Evolutionary conservation across 2,797 vertebrate genomes (phyloP).

Genomic region (Takifugu ocellatus): DNA sequence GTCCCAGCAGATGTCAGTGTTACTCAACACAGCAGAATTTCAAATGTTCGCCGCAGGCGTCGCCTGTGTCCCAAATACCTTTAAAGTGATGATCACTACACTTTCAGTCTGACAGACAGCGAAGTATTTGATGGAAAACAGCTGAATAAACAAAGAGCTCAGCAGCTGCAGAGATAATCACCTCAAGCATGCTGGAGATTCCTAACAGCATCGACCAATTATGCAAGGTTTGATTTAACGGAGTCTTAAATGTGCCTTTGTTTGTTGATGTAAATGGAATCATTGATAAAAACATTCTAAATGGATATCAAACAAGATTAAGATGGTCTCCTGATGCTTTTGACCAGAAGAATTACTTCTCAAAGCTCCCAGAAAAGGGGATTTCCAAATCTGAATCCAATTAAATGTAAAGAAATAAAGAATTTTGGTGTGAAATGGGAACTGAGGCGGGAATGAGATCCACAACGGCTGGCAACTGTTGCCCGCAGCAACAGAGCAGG

Average conservation of each 20-base stretch:
- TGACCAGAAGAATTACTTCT: no score
- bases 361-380: no score
- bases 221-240: slow-evolving; percentile 54
- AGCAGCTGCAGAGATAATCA: slow-evolving; percentile 5
- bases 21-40: slow-evolving; percentile 62
- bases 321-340: no score
- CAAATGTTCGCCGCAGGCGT: slow-evolving; percentile 2
- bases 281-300: not conserved
- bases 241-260: slow-evolving; percentile 18
- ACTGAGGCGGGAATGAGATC: not conserved
- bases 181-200: slow-evolving; percentile 38
- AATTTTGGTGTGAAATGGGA: no score
- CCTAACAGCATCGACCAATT: slow-evolving; percentile 47
- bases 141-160: slow-evolving; percentile 16
- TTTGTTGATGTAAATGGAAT: slow-evolving; percentile 19
- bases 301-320: no score
- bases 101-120: not conserved
- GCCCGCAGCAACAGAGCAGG: not conserved
- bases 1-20: slow-evolving; percentile 84
- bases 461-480: not conserved
- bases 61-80: not conserved
- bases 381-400: no score
- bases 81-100: slow-evolving; percentile 16
- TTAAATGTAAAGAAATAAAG: no score
- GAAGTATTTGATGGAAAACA: slow-evolving; percentile 17